Base-by-base conservation (phyloP, 2,888 invertebrate species). In the Euspilapteryx auroguttella region DNA sequence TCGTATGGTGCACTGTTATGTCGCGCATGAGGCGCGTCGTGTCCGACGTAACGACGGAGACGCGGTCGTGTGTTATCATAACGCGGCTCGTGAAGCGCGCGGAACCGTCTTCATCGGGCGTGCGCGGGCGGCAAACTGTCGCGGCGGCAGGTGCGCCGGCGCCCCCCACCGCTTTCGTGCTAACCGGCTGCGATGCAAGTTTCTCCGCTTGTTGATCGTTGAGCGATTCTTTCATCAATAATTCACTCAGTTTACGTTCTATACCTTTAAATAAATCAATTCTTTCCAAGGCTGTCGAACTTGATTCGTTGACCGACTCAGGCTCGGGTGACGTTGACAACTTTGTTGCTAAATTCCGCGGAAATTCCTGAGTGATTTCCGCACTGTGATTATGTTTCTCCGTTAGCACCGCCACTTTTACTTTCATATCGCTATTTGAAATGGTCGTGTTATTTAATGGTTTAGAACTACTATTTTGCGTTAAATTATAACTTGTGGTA, bases 81-180 rank as follows among this genome's bases (percentile, higher is more conserved):
- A 91, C 87, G 79, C 90, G 83, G 79, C 90, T 90, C 51, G 87
- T 88, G 63, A 89, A 91, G 58, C 87, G 86, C 65, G 84, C 82
- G 54, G 79, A 63, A 39, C 77, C 79, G 66, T 76, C 76, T 64
- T 66, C 65, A 49, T 69, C 62, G 50, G 66, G 66, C 71, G 73
- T 58, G 61, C 73, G 71, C 76, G 73, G 63, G 61, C 73, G 63
- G 68, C 68, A 61, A 59, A 73, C 71, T 76, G 73, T 50, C 42
- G 54, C 35, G 32, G 34, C 32, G 57, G 59, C 69, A 62, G 66
- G 68, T 62, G 76, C 66, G 58, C 63, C 52, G 49, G 65, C 69
- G 65, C 64, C 58, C 65, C 69, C 55, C 68, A 57, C 69, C 56
- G 50, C 48, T 50, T 49, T 57, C 38, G 42, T 45, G 54, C 59